A percentile compares a stretch with the other conserved stretches of the same genome.
phyloP scores from a whole-genome alignment of 2,797 vertebrate genomes.

The Pangasius macronema region DNA sequence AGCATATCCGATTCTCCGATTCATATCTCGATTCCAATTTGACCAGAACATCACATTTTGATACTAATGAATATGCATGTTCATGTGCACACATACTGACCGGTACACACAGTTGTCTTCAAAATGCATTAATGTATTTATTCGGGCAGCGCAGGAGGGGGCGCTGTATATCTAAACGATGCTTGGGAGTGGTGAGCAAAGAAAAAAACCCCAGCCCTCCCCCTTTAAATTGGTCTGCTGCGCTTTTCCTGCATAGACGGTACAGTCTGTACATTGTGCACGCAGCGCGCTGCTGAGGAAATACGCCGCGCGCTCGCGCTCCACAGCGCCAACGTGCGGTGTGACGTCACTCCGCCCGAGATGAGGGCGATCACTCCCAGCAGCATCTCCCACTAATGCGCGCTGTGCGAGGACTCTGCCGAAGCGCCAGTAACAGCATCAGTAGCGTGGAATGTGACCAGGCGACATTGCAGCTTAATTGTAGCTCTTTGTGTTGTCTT shows the following conservation, averaged over 20 bases:
- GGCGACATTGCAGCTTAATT: conserved; percentile 41
- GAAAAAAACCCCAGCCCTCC: conserved; percentile 40
- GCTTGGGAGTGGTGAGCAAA: conserved; percentile 9
- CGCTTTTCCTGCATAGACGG: conserved; percentile 25
- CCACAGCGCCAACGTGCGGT: conserved; percentile 29
- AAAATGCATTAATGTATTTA: conserved; percentile 55
- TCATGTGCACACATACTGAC: not conserved
- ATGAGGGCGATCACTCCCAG: conserved; percentile 36
- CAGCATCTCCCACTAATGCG: conserved; percentile 30
- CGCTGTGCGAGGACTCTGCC: not conserved
- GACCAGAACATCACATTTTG: no score
- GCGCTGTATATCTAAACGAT: conserved; percentile 51
- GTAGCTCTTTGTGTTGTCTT: conserved; percentile 12
- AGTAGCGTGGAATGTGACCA: conserved; percentile 47
- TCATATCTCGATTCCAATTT: not conserved
- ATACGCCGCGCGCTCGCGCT: conserved; percentile 28
- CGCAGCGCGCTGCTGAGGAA: conserved; percentile 33
- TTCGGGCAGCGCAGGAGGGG: conserved; percentile 69
- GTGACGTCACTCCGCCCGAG: conserved; percentile 55
- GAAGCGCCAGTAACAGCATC: conserved; percentile 20
- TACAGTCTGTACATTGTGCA: not conserved
- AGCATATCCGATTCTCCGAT: not conserved
- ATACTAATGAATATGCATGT: not conserved
- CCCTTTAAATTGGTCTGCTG: conserved; percentile 6
- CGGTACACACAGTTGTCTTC: not conserved